phyloP scores from a whole-genome alignment of 2,888 invertebrate species.

The Fissipunctia ypsillon region DNA sequence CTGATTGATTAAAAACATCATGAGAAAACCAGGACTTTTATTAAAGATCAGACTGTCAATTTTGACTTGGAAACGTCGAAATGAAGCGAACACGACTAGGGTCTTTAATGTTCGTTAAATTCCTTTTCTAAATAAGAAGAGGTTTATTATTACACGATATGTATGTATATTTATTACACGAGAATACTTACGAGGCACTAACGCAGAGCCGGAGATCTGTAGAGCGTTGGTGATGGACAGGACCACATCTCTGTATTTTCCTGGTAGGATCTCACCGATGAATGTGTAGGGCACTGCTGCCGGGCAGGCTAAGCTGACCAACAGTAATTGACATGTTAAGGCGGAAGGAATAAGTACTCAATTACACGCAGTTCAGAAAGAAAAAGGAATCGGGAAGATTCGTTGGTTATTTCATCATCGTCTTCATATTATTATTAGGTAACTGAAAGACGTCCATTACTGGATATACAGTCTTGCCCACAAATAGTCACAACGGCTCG shows the following conservation, averaged over 20 bases:
- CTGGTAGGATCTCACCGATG: slow-evolving; percentile 86
- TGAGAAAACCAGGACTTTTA: background rate
- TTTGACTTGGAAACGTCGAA: too few species aligned
- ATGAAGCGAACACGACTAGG: too few species aligned
- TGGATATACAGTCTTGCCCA: background rate
- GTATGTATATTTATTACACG: too few species aligned
- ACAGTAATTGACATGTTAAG: slow-evolving; percentile 48
- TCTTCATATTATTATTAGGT: background rate
- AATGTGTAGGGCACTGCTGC: slow-evolving; percentile 85
- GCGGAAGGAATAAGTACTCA: background rate
- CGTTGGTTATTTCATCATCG: background rate
- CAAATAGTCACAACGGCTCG: background rate
- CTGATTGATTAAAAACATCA: background rate
- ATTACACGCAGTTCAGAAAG: background rate
- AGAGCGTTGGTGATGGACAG: slow-evolving; percentile 84
- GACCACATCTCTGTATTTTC: slow-evolving; percentile 81
- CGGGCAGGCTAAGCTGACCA: slow-evolving; percentile 85
- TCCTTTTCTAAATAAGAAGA: too few species aligned
- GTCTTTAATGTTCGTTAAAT: too few species aligned
- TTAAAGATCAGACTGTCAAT: too few species aligned
- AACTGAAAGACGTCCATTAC: background rate
- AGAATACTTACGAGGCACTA: slow-evolving; percentile 83
- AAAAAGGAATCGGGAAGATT: background rate
- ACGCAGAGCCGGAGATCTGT: slow-evolving; percentile 82
- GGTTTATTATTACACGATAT: too few species aligned